phyloP scores from a whole-genome alignment of 23 tunicate species.

The Oikopleura vanhoeffeni region DNA sequence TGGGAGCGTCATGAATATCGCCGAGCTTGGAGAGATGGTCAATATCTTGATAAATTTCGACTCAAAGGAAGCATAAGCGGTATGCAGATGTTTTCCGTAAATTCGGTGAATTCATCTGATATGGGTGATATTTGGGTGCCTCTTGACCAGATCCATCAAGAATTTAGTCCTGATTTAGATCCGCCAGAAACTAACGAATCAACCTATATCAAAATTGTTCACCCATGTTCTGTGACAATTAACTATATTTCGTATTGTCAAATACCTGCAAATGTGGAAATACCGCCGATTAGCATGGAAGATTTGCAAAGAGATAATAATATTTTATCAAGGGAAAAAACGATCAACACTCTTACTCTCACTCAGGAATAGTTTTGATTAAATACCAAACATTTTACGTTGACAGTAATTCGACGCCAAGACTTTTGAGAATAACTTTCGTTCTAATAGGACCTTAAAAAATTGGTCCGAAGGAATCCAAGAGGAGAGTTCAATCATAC shows the following conservation, averaged over 20 bases:
- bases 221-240: neutral
- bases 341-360: neutral
- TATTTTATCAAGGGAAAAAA: neutral
- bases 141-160: neutral
- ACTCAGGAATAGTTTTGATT: neutral
- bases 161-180: neutral
- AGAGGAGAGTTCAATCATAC: too few relatives aligned
- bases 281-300: neutral
- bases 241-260: neutral
- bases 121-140: neutral
- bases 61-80: constrained; percentile 54
- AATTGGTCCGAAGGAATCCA: too few relatives aligned
- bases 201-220: neutral
- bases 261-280: neutral
- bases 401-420: too few relatives aligned
- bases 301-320: neutral
- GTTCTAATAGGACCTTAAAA: too few relatives aligned
- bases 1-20: constrained; percentile 50
- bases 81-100: constrained; percentile 64
- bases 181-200: neutral
- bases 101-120: neutral
- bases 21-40: constrained; percentile 64
- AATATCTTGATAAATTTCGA: constrained; percentile 53
- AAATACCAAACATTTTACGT: too few relatives aligned
- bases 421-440: too few relatives aligned